Conservation (phyloP, 64 coral and sea anemone genomes). For the Hydrozoanthus tunicans region DNA sequence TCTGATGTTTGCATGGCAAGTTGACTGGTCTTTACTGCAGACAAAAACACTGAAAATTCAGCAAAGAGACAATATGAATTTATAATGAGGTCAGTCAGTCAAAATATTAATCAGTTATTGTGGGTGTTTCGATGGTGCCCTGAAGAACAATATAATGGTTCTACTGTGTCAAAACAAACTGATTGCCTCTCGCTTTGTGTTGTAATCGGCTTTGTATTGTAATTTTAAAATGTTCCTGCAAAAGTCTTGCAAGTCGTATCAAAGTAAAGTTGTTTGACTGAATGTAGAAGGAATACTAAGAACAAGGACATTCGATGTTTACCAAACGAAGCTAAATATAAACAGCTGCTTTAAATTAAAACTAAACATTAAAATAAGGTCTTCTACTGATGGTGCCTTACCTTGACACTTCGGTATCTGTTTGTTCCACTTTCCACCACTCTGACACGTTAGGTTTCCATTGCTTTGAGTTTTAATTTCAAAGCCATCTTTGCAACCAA, state of each 20-base stretch:
- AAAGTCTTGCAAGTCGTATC: conserved; percentile 5
- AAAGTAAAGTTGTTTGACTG: neutral
- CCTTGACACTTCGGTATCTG: conserved; percentile 36
- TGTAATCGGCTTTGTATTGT: neutral
- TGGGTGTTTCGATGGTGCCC: neutral
- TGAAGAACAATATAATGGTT: neutral
- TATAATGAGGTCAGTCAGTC: neutral
- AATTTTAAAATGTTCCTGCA: neutral
- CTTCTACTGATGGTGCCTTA: neutral
- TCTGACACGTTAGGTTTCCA: conserved; percentile 28
- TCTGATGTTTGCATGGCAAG: neutral
- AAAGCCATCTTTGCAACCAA: conserved; percentile 36
- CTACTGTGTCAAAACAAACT: neutral
- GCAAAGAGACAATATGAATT: neutral
- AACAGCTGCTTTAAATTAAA: neutral
- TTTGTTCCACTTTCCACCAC: conserved; percentile 18
- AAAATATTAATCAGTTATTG: conserved; percentile 29
- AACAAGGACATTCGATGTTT: neutral
- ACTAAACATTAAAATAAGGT: neutral
- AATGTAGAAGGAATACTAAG: neutral
- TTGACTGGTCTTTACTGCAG: neutral
- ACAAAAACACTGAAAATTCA: neutral
- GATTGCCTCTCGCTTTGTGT: neutral
- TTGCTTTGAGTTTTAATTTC: neutral
- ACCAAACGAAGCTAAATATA: neutral